These are phyloP conservation scores for Vesta saturnalis DNA, from an alignment of 2,888 invertebrate genomes.

Conservation along the genomic window DNA sequence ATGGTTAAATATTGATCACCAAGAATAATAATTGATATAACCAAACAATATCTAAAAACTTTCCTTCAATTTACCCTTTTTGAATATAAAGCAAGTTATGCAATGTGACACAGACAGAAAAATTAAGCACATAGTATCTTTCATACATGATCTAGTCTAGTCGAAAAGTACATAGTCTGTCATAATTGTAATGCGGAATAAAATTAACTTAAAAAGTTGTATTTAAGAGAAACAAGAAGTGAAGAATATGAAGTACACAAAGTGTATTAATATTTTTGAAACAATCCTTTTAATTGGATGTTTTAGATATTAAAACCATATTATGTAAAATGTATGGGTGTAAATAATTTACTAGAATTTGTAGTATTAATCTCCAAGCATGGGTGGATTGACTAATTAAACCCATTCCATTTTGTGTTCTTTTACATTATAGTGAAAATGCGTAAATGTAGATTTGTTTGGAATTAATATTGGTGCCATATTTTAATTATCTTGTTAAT, in stretches of 20 bases:
- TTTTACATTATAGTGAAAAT: not conserved
- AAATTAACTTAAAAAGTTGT: conserved; percentile 2
- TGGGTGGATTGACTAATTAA: conserved; percentile 1
- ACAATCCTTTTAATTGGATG: not conserved
- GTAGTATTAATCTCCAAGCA: conserved; percentile 24
- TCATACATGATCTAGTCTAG: conserved; percentile 25
- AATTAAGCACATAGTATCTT: conserved; percentile 18
- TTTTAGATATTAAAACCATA: too few relatives aligned
- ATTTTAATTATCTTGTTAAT: conserved; percentile 36
- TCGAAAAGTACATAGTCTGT: conserved; percentile 24
- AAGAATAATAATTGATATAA: too few relatives aligned
- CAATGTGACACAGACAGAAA: not conserved
- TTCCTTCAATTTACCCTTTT: not conserved
- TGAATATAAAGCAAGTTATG: not conserved
- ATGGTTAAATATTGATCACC: not conserved
- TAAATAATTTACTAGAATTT: conserved; percentile 23
- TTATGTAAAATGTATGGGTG: conserved; percentile 16
- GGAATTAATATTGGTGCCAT: conserved; percentile 41
- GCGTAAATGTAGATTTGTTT: conserved; percentile 13
- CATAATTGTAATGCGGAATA: conserved; percentile 10
- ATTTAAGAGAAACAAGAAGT: not conserved
- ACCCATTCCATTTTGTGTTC: conserved; percentile 13
- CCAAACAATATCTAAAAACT: not conserved
- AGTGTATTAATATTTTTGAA: conserved; percentile 14
- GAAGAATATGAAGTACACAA: conserved; percentile 16